Percentiles rank a stretch among this genome's conserved stretches.
These are phyloP conservation scores for Macropis europaea DNA, from an alignment of 2,888 invertebrate genomes.

Conservation along the genomic window DNA sequence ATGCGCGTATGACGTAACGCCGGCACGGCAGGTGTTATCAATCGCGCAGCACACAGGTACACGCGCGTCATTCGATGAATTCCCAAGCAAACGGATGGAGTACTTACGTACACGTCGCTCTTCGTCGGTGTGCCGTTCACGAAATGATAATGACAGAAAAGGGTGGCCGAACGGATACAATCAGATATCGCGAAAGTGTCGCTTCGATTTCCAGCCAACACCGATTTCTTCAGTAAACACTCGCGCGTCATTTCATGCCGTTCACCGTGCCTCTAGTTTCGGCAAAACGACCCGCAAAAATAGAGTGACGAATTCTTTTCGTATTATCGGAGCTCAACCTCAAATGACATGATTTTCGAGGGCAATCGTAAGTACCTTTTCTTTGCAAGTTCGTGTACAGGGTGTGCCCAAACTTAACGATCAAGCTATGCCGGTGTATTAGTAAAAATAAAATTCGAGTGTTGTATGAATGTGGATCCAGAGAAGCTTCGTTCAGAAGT, in stretches of 20 bases:
- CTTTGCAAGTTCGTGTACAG: no score
- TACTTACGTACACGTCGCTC: slow-evolving; percentile 9
- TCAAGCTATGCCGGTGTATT: no score
- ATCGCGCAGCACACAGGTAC: slow-evolving; percentile 2
- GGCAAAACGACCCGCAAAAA: not conserved
- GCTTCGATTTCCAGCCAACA: slow-evolving; percentile 48
- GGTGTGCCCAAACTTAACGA: no score
- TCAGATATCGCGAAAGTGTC: slow-evolving; percentile 55
- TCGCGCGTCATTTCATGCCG: slow-evolving; percentile 23
- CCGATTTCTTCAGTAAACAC: slow-evolving; percentile 48
- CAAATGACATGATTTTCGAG: slow-evolving; percentile 30
- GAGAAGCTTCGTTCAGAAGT: no score
- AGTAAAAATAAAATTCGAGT: no score
- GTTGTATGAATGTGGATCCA: no score
- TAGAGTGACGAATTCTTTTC: not conserved
- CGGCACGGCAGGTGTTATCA: slow-evolving; percentile 19
- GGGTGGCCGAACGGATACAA: slow-evolving; percentile 55
- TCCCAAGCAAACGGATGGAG: slow-evolving; percentile 17
- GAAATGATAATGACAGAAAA: slow-evolving; percentile 60
- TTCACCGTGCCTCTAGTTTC: not conserved
- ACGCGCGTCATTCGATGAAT: slow-evolving; percentile 4
- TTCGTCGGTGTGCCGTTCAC: slow-evolving; percentile 14
- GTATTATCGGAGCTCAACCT: not conserved
- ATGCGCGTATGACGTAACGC: slow-evolving; percentile 25
- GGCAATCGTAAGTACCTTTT: slow-evolving; percentile 33